phyloP scores from a whole-genome alignment of 1,140 invertebrate genomes.

The Drosophila tani region DNA sequence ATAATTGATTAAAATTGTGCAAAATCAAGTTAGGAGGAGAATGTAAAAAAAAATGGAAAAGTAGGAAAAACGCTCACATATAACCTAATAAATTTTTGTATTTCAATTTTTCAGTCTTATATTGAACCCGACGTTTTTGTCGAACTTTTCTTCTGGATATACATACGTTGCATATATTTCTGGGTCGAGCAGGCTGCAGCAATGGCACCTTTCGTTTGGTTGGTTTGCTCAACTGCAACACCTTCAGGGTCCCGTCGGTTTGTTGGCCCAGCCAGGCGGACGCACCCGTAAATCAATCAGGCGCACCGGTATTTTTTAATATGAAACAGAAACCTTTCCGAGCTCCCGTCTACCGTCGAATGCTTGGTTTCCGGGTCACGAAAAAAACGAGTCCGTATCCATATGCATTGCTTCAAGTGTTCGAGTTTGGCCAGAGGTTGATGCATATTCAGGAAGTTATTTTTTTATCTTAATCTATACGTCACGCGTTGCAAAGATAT shows the following conservation, averaged over 20 bases:
- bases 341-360: conserved; percentile 5
- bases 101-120: too few relatives aligned
- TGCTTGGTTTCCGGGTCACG: conserved; percentile 21
- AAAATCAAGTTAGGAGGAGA: too few relatives aligned
- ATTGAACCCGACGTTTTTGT: not conserved
- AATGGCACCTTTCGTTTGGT: conserved; percentile 14
- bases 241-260: conserved; percentile 43
- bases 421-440: not conserved
- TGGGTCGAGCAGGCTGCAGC: not conserved
- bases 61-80: too few relatives aligned
- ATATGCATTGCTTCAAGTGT: conserved; percentile 24
- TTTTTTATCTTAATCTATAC: conserved; percentile 4
- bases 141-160: not conserved
- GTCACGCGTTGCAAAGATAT: conserved; percentile 16
- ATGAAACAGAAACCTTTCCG: conserved; percentile 40
- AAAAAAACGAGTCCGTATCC: conserved; percentile 4
- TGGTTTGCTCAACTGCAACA: conserved; percentile 16
- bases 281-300: conserved; percentile 74
- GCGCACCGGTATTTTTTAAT: conserved; percentile 71
- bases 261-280: conserved; percentile 42
- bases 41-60: too few relatives aligned
- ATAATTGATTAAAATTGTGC: not conserved
- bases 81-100: too few relatives aligned
- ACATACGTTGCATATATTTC: not conserved
- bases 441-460: conserved; percentile 10